Conservation (phyloP, 1,140 invertebrate species). For the Ectropis grisescens region DNA sequence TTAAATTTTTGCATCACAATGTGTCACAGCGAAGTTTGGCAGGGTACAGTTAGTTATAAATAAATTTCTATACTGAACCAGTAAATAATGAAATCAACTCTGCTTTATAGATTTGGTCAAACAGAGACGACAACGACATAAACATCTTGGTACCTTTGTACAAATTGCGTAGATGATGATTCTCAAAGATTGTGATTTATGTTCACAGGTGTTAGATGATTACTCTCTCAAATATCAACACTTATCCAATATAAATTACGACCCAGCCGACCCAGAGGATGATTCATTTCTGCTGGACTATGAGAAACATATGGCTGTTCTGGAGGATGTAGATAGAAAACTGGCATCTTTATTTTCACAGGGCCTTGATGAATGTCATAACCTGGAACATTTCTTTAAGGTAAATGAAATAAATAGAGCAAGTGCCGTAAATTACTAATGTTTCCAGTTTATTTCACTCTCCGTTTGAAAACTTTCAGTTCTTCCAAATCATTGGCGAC, state of each 20-base stretch:
- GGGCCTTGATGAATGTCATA: slow-evolving; percentile 83
- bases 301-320: slow-evolving; percentile 68
- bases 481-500: slow-evolving; percentile 81
- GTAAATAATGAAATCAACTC: too few relatives aligned
- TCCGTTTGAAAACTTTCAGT: too few relatives aligned
- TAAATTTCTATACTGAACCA: too few relatives aligned
- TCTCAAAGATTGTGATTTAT: too few relatives aligned
- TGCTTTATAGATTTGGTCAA: too few relatives aligned
- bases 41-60: too few relatives aligned
- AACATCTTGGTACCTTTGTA: too few relatives aligned
- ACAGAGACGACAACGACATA: too few relatives aligned
- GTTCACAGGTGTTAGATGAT: slow-evolving; percentile 74
- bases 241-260: slow-evolving; percentile 76
- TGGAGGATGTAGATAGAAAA: slow-evolving; percentile 79
- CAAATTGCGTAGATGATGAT: too few relatives aligned
- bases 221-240: slow-evolving; percentile 79
- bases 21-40: too few relatives aligned
- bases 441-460: slow-evolving; percentile 11
- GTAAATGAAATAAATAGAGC: slow-evolving; percentile 12
- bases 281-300: slow-evolving; percentile 76
- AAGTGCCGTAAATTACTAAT: too few relatives aligned
- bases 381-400: slow-evolving; percentile 75
- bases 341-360: slow-evolving; percentile 82
- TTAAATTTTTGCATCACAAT: too few relatives aligned
- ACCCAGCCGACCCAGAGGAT: slow-evolving; percentile 74